Evolutionary conservation across 2,888 invertebrate species (phyloP).

Genomic region (Agrochola circellaris): DNA sequence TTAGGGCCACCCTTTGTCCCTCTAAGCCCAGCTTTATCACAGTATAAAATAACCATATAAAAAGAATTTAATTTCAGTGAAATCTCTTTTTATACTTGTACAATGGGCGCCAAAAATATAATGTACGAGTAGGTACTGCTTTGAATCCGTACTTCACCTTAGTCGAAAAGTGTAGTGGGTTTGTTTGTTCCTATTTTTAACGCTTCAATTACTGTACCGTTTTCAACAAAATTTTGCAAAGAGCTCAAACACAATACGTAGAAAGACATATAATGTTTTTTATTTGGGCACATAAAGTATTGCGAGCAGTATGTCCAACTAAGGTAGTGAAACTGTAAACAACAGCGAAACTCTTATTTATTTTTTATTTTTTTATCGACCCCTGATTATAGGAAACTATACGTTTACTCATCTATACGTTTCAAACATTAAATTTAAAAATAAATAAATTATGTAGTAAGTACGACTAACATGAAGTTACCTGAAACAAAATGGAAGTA

Average conservation of each 20-base stretch:
- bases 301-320: not conserved
- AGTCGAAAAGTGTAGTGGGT: too few species aligned
- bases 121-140: not conserved
- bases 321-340: not conserved
- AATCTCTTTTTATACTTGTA: conserved; percentile 19
- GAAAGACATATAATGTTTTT: not conserved
- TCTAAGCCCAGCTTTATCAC: conserved; percentile 21
- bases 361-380: too few species aligned
- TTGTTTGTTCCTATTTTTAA: not conserved
- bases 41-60: conserved; percentile 23
- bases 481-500: not conserved
- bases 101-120: not conserved
- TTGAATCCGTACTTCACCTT: not conserved
- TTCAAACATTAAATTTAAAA: too few species aligned
- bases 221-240: not conserved
- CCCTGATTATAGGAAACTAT: too few species aligned
- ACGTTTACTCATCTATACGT: too few species aligned
- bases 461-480: not conserved
- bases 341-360: too few species aligned
- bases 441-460: not conserved
- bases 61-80: conserved; percentile 37
- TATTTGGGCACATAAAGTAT: not conserved
- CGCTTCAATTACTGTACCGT: not conserved
- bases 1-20: conserved; percentile 32
- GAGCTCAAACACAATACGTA: not conserved